These are phyloP conservation scores for Murina feae DNA, from an alignment of 2,113 vertebrate genomes.

Conservation along the genomic window DNA sequence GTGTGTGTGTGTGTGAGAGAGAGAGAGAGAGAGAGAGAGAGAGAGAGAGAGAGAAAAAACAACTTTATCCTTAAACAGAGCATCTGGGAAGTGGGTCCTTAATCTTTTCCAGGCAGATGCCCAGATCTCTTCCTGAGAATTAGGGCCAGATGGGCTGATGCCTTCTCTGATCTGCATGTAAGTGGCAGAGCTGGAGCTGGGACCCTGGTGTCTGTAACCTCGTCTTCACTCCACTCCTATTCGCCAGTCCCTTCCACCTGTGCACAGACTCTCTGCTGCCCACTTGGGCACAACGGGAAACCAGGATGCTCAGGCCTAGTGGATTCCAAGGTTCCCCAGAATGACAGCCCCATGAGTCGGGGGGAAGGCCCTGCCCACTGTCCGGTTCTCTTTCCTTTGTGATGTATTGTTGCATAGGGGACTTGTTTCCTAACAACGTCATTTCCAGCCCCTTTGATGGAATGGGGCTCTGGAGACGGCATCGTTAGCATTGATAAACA, in stretches of 20 bases:
- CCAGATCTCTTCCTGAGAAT: background rate
- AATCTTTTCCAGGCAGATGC: background rate
- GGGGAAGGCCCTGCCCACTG: background rate
- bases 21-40: no score
- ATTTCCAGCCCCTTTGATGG: constrained; percentile 40
- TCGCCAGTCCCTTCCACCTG: rapidly evolving
- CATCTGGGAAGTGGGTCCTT: background rate
- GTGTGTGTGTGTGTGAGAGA: no score
- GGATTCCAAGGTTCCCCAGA: background rate
- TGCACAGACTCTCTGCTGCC: background rate
- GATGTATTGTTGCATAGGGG: constrained; percentile 17
- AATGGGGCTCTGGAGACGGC: constrained; percentile 7
- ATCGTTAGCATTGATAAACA: constrained; percentile 42
- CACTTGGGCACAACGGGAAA: rapidly evolving
- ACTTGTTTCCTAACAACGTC: constrained; percentile 55
- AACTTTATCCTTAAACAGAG: background rate
- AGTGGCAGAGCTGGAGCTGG: background rate
- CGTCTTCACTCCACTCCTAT: background rate
- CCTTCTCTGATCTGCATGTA: background rate
- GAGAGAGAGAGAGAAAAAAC: no score
- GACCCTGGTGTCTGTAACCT: background rate
- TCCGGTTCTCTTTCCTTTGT: constrained; percentile 19
- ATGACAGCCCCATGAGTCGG: background rate
- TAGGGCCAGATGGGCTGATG: background rate
- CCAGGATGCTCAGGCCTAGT: background rate